These are phyloP conservation scores for Drosophila stalkeri DNA, from an alignment of 2,888 invertebrate genomes.

Conservation along the genomic window DNA sequence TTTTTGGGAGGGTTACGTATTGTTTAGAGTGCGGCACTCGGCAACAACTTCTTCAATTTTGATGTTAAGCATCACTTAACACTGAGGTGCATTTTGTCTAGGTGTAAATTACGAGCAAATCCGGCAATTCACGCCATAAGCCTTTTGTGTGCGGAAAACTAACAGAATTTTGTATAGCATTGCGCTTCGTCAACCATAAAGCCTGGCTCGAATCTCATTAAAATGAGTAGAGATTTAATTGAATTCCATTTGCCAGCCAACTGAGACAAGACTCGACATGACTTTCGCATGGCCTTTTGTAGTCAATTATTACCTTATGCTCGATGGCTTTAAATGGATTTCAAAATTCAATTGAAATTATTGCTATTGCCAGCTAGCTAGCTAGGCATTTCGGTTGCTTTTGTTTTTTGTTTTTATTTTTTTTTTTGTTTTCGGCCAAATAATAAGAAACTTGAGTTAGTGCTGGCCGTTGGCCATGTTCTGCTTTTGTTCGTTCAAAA, in stretches of 20 bases:
- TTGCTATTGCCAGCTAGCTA: background rate
- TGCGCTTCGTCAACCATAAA: conserved; percentile 12
- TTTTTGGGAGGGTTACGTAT: conserved; percentile 18
- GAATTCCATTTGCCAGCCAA: conserved; percentile 2
- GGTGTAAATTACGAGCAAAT: conserved; percentile 6
- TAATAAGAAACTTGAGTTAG: background rate
- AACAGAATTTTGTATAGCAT: conserved; percentile 10
- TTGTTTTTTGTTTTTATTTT: background rate
- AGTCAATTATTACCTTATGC: background rate
- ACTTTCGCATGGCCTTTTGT: background rate
- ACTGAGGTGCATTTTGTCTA: conserved; percentile 25
- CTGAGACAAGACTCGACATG: background rate
- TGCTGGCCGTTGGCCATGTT: background rate
- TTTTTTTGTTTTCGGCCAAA: background rate
- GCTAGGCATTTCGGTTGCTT: background rate
- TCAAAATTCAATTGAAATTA: background rate
- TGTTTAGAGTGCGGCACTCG: conserved; percentile 39
- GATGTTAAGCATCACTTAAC: conserved; percentile 44
- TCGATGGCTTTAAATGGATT: background rate
- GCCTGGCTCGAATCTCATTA: conserved; percentile 9
- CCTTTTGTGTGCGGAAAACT: conserved; percentile 8
- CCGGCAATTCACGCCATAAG: conserved; percentile 2
- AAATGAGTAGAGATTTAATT: conserved; percentile 4
- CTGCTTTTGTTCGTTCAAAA: conserved; percentile 4
- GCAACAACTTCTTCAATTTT: conserved; percentile 33